A percentile compares a stretch with the other conserved stretches of the same genome.
Conservation (phyloP, 2,888 invertebrate species). For the Callimorpha dominula region DNA sequence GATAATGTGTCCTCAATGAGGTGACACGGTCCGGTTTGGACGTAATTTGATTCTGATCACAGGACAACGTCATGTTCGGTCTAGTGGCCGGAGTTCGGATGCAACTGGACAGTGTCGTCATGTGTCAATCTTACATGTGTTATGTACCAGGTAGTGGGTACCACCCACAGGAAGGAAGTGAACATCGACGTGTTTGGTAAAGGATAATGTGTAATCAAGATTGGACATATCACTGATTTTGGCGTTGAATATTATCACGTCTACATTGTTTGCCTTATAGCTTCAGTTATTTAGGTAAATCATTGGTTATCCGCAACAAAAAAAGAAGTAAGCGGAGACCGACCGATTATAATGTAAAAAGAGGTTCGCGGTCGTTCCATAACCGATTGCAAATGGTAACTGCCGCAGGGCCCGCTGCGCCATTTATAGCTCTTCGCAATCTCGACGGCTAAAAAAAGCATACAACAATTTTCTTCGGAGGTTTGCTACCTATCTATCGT, state of each 20-base stretch:
- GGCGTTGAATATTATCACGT: constrained; percentile 50
- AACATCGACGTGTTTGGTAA: constrained; percentile 33
- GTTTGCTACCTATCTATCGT: constrained; percentile 74
- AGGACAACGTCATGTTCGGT: constrained; percentile 45
- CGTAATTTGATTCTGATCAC: constrained; percentile 67
- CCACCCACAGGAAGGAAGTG: constrained; percentile 54
- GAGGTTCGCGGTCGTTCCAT: constrained; percentile 84
- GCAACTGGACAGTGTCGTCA: constrained; percentile 42
- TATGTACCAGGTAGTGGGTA: constrained; percentile 10
- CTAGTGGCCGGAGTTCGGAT: constrained; percentile 43
- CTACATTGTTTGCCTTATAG: constrained; percentile 53
- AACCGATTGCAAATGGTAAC: constrained; percentile 86
- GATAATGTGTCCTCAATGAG: constrained; percentile 76
- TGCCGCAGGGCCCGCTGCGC: constrained; percentile 79
- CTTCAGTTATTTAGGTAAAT: constrained; percentile 70
- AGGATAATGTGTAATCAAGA: neutral
- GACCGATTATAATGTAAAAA: constrained; percentile 85
- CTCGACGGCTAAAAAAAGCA: constrained; percentile 81
- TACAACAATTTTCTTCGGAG: constrained; percentile 75
- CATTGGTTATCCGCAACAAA: constrained; percentile 72
- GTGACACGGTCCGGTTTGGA: constrained; percentile 69
- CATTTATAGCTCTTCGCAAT: constrained; percentile 84
- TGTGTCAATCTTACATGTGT: constrained; percentile 42
- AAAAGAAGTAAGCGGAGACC: constrained; percentile 74
- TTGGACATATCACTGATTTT: constrained; percentile 24